These are phyloP conservation scores for Podargus strigoides DNA, from an alignment of 2,797 vertebrate genomes.

Conservation along the genomic window DNA sequence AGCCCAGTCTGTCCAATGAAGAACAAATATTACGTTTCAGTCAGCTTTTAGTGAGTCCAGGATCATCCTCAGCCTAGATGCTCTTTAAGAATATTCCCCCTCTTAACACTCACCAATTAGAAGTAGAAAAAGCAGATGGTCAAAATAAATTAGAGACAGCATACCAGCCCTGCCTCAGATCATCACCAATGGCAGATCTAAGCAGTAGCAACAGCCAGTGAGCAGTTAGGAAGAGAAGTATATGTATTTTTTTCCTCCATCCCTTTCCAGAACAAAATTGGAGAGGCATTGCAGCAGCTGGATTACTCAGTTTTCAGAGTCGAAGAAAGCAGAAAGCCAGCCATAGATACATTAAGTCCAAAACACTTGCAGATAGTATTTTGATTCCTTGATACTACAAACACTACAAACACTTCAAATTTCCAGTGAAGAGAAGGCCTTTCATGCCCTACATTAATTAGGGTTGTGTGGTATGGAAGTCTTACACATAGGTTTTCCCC, in stretches of 20 bases:
- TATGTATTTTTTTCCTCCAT: background rate
- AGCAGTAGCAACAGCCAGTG: background rate
- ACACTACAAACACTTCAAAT: background rate
- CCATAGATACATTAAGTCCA: background rate
- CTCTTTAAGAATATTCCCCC: background rate
- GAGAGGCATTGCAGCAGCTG: background rate
- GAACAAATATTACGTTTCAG: conserved; percentile 28
- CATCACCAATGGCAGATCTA: conserved; percentile 14
- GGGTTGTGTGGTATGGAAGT: background rate
- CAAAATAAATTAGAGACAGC: conserved; percentile 45
- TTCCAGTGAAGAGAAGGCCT: background rate
- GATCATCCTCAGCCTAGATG: background rate
- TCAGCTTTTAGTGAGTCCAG: conserved; percentile 6
- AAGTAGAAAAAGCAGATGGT: conserved; percentile 53
- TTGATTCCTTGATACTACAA: background rate
- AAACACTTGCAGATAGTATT: background rate
- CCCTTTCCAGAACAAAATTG: background rate
- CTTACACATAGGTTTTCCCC: background rate
- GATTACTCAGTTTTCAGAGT: background rate
- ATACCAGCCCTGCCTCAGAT: background rate
- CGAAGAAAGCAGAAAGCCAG: background rate
- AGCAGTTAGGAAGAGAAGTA: background rate
- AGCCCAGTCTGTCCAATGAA: background rate
- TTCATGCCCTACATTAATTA: background rate
- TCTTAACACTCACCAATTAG: conserved; percentile 14